Evolutionary conservation across 2,797 vertebrate genomes (phyloP), one percentile per base, ranked within the genome.

Genomic region (Perodicticus potto): DNA sequence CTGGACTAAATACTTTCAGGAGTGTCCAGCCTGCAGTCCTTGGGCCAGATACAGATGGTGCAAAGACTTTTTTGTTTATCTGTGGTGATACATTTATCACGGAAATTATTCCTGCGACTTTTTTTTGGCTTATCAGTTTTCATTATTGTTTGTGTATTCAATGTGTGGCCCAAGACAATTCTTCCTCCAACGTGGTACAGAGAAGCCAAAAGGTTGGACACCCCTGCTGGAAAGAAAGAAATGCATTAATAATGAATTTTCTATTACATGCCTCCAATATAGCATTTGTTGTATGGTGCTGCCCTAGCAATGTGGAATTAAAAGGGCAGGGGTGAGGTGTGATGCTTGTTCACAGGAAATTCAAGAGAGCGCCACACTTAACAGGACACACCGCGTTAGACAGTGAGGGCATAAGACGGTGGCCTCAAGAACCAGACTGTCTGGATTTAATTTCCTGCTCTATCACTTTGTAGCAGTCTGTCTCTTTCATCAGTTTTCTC

Each of bases 301-400:
- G 7, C 3, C n/a, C 12, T 2, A 12, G 25, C 1, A 27, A 32
- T 20, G 1, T 43, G 25, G 45, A 86, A 19, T 72, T 74, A 29
- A 74, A 93, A 77, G 5, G 1, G 0, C 1, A 7, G 6, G 0
- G 0, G 4, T 86, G 20, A 88, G 27, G 20, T 65, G 0, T n/a
- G 9, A 45, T 34, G 13, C n/a, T 40, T 37, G 5, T 5, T 20
- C 69, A 40, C 27, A 12, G 2, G 49, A 29, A 73, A 69, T 59
- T 49, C 70, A 69, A 61, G 49, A 81, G 23, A 65, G 23, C 29
- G 2, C 20, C 0, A 2, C 0, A 3, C 1, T 2, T 12, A 7
- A 45, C 45, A 5, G 4, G 45, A 5, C 11, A 4, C 3, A 10
- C 4, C 19, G 2, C 7, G 11, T 63, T 7, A 61, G 25, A 5